phyloP scores from a whole-genome alignment of 2,797 vertebrate species.

The Eulemur albifrons region DNA sequence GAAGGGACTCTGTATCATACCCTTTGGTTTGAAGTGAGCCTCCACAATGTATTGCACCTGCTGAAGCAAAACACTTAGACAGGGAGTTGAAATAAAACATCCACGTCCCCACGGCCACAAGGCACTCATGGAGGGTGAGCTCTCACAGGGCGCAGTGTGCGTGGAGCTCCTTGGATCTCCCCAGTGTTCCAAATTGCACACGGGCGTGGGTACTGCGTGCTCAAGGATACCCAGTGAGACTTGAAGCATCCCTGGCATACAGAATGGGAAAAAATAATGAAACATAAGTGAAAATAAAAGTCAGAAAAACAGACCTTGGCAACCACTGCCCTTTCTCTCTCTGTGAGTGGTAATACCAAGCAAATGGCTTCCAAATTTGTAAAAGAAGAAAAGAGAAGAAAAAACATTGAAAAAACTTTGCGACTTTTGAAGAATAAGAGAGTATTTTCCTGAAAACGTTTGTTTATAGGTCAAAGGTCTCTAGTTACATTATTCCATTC shows the following conservation, averaged over 20 bases:
- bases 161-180: background rate
- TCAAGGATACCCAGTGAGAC: background rate
- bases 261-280: background rate
- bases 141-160: background rate
- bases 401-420: background rate
- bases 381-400: background rate
- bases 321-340: background rate
- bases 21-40: background rate
- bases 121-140: background rate
- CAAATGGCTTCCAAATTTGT: background rate
- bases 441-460: background rate
- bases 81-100: background rate
- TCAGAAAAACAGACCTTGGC: background rate
- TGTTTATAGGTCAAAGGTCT: background rate
- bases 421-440: background rate
- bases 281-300: background rate
- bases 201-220: too few species aligned
- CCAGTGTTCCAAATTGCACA: background rate
- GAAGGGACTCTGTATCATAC: background rate
- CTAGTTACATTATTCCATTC: background rate
- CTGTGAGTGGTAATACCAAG: background rate
- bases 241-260: background rate
- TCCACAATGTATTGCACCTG: background rate
- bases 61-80: constrained; percentile 37
- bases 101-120: background rate